Base-by-base conservation (phyloP, 1,140 invertebrate genomes). In the Hyles vespertilio region DNA sequence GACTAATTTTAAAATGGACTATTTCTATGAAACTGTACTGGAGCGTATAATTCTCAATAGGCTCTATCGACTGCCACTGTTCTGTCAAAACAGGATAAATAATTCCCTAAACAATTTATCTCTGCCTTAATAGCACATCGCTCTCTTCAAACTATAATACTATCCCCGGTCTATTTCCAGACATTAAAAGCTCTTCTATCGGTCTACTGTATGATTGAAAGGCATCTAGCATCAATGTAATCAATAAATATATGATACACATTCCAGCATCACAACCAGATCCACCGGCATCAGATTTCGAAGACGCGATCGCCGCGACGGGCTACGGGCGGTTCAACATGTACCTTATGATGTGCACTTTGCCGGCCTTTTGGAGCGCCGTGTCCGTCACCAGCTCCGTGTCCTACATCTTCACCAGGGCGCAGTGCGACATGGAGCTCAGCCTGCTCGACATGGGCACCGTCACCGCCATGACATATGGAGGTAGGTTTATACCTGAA, bases 281-380 rank as follows among this genome's bases (percentile, higher is more conserved):
- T 49, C 85, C 87, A 0, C 22, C 22, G 22, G 22, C 22, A 22
- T 89, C 91, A 0, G 91, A 94, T 67, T 93, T 93, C 63, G 93
- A 94, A 54, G 86, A 86, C 48, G 92, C 93, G 0, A 92, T 94
- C 8, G 75, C 87, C 0, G 88, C 89, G 0, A 90, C 92, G 0
- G 92, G 92, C 6, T 92, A 90, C 69, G 93, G 94, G 5, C 91
- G 92, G 69, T 95, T 94, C 79, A 93, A 95, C 71, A 77, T 91
- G 1, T 67, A 92, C 2, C 77, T 95, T 12, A 81, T 94, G 52
- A 63, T 94, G 11, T 84, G 91, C 57, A 89, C 91, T 2, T 79
- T 95, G 44, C 93, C 93, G 0, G 92, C 90, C 3, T 91, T 92
- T 52, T 93, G 92, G 89, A 90, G 92, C 5, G 89, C 91, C 1